A percentile compares a stretch with the other conserved stretches of the same genome.
These are phyloP conservation scores for Drepana arcuata DNA, from an alignment of 1,140 invertebrate species.

Conservation along the genomic window DNA sequence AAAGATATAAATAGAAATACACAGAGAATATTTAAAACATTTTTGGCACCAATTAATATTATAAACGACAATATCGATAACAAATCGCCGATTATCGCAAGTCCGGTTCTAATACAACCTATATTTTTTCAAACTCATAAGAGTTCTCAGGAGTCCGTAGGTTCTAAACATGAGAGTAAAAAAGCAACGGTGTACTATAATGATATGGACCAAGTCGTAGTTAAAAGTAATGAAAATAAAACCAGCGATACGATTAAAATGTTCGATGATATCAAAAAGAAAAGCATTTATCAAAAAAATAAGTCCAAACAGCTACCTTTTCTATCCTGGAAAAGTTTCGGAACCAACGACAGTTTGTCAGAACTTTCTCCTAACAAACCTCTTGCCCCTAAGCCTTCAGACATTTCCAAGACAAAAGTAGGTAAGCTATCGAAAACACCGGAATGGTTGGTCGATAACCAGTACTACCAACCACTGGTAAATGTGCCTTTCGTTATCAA, in stretches of 20 bases:
- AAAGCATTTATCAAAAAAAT: conserved; percentile 50
- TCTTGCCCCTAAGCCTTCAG: conserved; percentile 2
- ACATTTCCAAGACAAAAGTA: conserved; percentile 17
- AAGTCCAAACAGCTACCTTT: conserved; percentile 39
- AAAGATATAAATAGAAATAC: conserved; percentile 5
- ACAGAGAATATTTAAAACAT: conserved; percentile 27
- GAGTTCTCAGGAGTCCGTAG: conserved; percentile 1
- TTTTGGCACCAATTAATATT: conserved; percentile 44
- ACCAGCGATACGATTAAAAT: conserved; percentile 7
- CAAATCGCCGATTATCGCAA: conserved; percentile 45
- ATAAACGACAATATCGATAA: conserved; percentile 31
- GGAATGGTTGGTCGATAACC: conserved; percentile 49
- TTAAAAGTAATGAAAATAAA: conserved; percentile 14
- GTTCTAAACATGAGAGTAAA: conserved; percentile 9
- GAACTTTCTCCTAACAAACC: conserved; percentile 19
- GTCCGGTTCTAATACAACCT: conserved; percentile 55
- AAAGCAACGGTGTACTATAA: conserved; percentile 50
- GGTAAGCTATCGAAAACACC: conserved; percentile 43
- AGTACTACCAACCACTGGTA: conserved; percentile 55
- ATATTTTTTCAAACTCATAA: conserved; percentile 36
- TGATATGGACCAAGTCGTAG: conserved; percentile 50
- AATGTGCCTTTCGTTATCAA: conserved; percentile 49
- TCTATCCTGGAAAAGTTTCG: conserved; percentile 31
- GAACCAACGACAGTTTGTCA: conserved; percentile 31
- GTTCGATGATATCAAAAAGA: conserved; percentile 25